phyloP scores from a whole-genome alignment of 1,140 invertebrate species.

The Meteorus sp. region DNA sequence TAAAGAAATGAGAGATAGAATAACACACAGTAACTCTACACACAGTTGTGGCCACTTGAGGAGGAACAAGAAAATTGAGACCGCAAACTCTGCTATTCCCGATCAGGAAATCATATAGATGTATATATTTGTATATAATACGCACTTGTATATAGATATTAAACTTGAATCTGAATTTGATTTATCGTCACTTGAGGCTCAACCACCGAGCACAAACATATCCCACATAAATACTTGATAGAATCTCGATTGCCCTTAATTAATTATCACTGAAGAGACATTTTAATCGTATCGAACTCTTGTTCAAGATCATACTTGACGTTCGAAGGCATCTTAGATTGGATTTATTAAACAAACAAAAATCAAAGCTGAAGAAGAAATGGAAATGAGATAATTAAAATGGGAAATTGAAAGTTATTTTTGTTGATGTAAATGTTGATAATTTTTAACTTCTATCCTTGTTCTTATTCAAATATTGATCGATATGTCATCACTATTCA shows the following conservation, averaged over 20 bases:
- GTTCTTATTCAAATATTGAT: no score
- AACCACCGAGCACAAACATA: background rate
- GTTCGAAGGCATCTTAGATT: no score
- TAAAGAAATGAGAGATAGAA: background rate
- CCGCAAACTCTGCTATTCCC: no score
- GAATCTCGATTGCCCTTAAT: slow-evolving; percentile 13
- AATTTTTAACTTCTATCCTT: no score
- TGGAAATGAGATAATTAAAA: no score
- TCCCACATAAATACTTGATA: slow-evolving; percentile 23
- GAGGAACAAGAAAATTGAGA: background rate
- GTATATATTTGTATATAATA: slow-evolving; percentile 11
- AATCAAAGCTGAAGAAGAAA: no score
- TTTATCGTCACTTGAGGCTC: slow-evolving; percentile 25
- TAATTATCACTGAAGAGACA: slow-evolving; percentile 11
- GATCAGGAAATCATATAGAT: background rate
- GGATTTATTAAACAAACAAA: no score
- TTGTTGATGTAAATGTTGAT: no score
- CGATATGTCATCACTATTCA: no score
- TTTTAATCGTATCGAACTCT: background rate
- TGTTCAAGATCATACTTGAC: no score
- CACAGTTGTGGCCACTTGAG: slow-evolving; percentile 2
- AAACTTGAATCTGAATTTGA: slow-evolving; percentile 15
- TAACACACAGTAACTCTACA: background rate
- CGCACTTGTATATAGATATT: no score
- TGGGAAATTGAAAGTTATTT: no score